These are phyloP conservation scores for Tautogolabrus adspersus DNA, from an alignment of 2,113 vertebrate genomes.

Conservation along the genomic window DNA sequence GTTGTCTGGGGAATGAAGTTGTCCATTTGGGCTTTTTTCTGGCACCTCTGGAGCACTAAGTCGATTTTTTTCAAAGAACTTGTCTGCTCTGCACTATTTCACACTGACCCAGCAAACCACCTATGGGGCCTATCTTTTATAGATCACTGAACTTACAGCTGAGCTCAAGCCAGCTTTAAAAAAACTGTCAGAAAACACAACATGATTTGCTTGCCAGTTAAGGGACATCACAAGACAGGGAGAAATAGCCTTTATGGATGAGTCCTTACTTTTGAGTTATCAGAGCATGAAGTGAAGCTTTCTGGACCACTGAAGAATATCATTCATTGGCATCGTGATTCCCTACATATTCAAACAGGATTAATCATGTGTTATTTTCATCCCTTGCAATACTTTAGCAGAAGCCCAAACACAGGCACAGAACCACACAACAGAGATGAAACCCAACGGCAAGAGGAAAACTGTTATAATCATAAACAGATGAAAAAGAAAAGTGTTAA, in stretches of 20 bases:
- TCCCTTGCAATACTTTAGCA: background rate
- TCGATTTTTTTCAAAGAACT: conserved; percentile 25
- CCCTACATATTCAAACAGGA: background rate
- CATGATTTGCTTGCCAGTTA: conserved; percentile 12
- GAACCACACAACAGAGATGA: background rate
- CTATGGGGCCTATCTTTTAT: conserved; percentile 38
- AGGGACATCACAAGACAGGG: conserved; percentile 1
- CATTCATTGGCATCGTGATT: background rate
- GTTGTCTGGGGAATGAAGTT: conserved; percentile 17
- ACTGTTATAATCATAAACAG: conserved; percentile 4
- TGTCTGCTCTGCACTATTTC: conserved; percentile 41
- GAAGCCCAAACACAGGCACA: background rate
- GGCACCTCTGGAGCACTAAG: conserved; percentile 29
- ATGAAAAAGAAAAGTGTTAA: background rate
- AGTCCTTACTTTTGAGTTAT: conserved; percentile 11
- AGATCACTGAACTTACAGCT: conserved; percentile 47
- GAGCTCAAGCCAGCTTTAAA: conserved; percentile 14
- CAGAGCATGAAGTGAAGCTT: conserved; percentile 1
- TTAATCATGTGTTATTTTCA: background rate
- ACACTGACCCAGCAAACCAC: conserved; percentile 46
- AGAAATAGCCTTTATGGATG: background rate
- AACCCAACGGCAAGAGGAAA: background rate
- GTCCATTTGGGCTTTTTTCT: conserved; percentile 2
- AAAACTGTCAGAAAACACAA: conserved; percentile 11
- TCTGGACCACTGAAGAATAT: background rate